These are phyloP conservation scores for Sebastes glaucus DNA, from an alignment of 2,797 vertebrate genomes.

Conservation along the genomic window DNA sequence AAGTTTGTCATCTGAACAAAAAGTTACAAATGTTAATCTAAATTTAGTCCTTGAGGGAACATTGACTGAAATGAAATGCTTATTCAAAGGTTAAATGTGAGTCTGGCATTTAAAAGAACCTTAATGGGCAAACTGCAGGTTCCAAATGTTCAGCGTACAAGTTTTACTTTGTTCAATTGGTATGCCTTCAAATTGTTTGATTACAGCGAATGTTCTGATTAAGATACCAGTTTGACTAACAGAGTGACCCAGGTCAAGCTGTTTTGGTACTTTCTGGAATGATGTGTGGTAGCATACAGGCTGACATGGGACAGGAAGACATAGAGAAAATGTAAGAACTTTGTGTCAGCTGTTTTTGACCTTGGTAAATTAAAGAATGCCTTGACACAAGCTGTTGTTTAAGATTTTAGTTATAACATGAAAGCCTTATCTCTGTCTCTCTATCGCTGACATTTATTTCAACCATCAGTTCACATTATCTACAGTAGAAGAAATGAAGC, in stretches of 20 bases:
- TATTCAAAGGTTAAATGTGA: neutral
- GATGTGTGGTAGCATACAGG: neutral
- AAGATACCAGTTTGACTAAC: conserved; percentile 5
- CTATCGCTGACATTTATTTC: neutral
- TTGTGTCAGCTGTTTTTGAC: neutral
- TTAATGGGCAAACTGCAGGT: neutral
- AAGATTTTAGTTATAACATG: neutral
- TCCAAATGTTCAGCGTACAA: neutral
- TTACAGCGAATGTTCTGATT: conserved; percentile 5
- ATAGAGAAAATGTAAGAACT: neutral
- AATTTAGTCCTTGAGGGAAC: neutral
- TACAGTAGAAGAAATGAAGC: neutral
- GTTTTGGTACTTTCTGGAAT: neutral
- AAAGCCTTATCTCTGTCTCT: neutral
- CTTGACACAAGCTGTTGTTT: neutral
- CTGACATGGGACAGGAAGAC: neutral
- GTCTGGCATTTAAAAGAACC: neutral
- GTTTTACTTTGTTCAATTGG: conserved; percentile 7
- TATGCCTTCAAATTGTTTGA: conserved; percentile 19
- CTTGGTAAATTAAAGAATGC: neutral
- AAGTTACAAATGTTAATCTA: neutral
- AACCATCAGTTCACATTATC: neutral
- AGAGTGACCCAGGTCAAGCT: conserved; percentile 16
- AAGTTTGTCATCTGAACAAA: neutral
- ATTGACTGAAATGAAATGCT: neutral